These are phyloP conservation scores for Pardosa pseudoannulata DNA, from an alignment of 2,888 invertebrate genomes.

Conservation along the genomic window DNA sequence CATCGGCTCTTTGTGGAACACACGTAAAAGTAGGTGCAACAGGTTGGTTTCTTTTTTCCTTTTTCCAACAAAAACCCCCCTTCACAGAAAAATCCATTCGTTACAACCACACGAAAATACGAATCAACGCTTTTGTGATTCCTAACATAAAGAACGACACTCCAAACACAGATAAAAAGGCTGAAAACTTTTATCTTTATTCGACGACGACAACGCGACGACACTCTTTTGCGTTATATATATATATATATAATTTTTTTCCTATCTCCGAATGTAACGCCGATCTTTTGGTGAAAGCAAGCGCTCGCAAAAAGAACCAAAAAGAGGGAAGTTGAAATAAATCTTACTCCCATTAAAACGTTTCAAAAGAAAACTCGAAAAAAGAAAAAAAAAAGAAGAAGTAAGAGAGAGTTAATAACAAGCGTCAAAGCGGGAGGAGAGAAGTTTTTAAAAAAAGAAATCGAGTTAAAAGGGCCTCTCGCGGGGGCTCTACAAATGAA, in stretches of 20 bases:
- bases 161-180: slow-evolving; percentile 34
- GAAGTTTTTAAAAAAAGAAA: slow-evolving; percentile 38
- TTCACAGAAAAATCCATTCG: not conserved
- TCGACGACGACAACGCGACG: not conserved
- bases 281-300: not conserved
- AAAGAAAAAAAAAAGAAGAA: slow-evolving; percentile 18
- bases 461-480: slow-evolving; percentile 13
- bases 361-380: slow-evolving; percentile 7
- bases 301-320: slow-evolving; percentile 1
- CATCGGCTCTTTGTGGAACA: too few relatives aligned
- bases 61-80: not conserved
- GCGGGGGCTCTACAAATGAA: slow-evolving; percentile 29
- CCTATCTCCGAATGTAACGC: too few relatives aligned
- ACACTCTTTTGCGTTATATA: not conserved
- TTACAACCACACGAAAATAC: not conserved
- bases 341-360: slow-evolving; percentile 33
- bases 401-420: slow-evolving; percentile 41
- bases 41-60: not conserved
- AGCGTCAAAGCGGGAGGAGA: slow-evolving; percentile 18
- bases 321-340: not conserved
- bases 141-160: slow-evolving; percentile 23
- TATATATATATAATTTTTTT: too few relatives aligned
- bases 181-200: slow-evolving; percentile 17
- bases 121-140: not conserved
- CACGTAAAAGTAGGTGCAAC: too few relatives aligned